Evolutionary conservation across 1,140 invertebrate genomes (phyloP), one percentile per base, ranked within the genome.

Genomic region (Tetragnatha versicolor): DNA sequence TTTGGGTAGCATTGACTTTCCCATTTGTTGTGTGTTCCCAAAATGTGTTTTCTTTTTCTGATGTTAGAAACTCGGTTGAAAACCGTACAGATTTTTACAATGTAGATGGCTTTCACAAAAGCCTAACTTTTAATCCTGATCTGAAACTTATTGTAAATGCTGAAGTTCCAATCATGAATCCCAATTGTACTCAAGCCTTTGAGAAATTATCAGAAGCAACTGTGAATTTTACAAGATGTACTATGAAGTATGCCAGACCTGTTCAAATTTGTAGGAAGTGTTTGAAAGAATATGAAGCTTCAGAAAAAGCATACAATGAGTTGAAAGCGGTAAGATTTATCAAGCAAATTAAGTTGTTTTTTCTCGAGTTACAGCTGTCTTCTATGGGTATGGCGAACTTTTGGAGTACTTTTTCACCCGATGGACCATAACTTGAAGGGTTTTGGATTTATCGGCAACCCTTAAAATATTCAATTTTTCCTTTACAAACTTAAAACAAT

Each of bases 181-280:
- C 22, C 25, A 70, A 70, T 55, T 70, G 68, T 17, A 17, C 68
- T 0, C 2, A 14, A 2, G 47, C 47, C 6, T 53, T 70, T 17
- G 68, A 53, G 2, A n/a, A 70, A 14, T 70, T 70, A 22, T 53
- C 68, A 7, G 29, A 27, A 25, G 9, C 49, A 1, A 35, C 37
- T 2, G 20, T 70, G 2, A 70, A 70, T 55, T 70, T 70, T 20
- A 70, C 68, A 3, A 14, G 47, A 6, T 70, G 68, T 37, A 4
- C 33, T 4, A 27, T 70, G 10, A 39, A 29, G 39, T 27, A 53
- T 39, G 68, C 68, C 17, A 49, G 68, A 14, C 68, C 68, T 6
- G n/a, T 70, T 27, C 47, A 53, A 1, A 7, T 70, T 25, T 70
- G 68, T 39, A 37, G 22, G 29, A n/a, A 39, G 3, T 70, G 68